These are phyloP conservation scores for Panthera tigris DNA, from an alignment of 2,113 vertebrate species.

Conservation along the genomic window DNA sequence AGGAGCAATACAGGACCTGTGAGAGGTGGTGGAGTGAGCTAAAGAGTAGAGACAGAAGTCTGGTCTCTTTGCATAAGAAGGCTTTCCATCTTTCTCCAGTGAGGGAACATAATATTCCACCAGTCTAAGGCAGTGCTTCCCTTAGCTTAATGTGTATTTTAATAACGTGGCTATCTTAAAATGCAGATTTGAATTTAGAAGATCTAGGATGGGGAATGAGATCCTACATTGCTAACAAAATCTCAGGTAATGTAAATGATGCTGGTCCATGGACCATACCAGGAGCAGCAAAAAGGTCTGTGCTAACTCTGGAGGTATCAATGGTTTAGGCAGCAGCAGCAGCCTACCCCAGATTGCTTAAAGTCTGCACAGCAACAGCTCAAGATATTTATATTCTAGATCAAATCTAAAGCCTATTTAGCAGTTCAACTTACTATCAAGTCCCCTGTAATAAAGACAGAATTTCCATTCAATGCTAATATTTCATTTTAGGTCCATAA, in stretches of 20 bases:
- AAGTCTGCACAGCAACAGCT: not conserved
- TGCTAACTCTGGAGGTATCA: not conserved
- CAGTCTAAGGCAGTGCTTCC: not conserved
- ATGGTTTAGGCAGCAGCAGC: not conserved
- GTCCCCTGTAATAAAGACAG: not conserved
- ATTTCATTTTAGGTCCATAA: not conserved
- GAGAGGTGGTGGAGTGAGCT: not conserved
- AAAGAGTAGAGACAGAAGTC: not conserved
- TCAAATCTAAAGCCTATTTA: not conserved
- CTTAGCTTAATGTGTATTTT: not conserved
- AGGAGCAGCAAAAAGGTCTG: not conserved
- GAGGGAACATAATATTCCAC: not conserved
- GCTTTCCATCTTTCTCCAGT: not conserved
- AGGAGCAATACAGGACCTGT: not conserved
- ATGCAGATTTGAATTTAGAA: not conserved
- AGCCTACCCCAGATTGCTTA: not conserved
- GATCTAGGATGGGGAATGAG: not conserved
- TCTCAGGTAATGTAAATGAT: not conserved
- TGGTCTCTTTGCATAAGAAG: not conserved
- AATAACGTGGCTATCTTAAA: not conserved
- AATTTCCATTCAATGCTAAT: not conserved
- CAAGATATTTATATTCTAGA: not conserved
- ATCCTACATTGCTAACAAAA: not conserved
- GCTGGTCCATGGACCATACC: not conserved
- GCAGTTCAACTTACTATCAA: slow-evolving; percentile 43